Base-by-base conservation (phyloP, 1,140 invertebrate genomes). In the Drosophila pseudoobscura region DNA sequence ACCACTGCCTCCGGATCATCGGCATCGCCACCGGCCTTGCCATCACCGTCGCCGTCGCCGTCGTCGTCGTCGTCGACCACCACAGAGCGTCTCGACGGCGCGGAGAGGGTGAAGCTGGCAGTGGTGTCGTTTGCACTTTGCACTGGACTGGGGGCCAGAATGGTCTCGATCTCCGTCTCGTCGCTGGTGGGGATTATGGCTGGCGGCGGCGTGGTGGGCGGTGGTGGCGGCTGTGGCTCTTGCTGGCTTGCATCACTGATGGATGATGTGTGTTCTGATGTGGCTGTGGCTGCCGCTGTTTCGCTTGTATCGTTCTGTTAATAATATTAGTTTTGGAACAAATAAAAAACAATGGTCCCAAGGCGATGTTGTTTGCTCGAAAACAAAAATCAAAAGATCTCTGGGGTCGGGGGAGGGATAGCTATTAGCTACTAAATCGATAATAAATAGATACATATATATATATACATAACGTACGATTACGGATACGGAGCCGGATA, bases 251-350 rank as follows among this genome's bases (percentile, higher is more conserved):
- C 46, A 51, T 29, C 56, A 70, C 49, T 65, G 65, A 6, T 46
- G 61, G 55, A 26, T 53, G 55, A 24, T 52, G 63, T 17, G 1
- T 17, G 2, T 13, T 59, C 31, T 71, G 61, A 43, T 57, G 53
- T 59, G 44, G 61, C 46, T 57, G 53, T 59, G 44, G 59, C 46
- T 75, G 74, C 66, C 44, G 70, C 63, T 69, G 71, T 70, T 71
- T 68, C 72, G 76, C 88, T 90, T 78, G 75, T 84, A 75, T 91
- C 89, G 83, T 89, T 91, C 90, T 91, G 90, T 91, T 91, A 91
- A 91, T 91, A 89, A 91, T 88, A 88, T 88, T 88, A 83, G 84
- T 89, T 88, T 39, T 73, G 84, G 83, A 88, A 87, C 82, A 87
- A 88, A 87, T 82, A 78, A 87, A 83, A 64, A 78, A 66, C 60